Base-by-base conservation (phyloP, 2,797 vertebrate genomes). In the Percopsis omiscomaycus region DNA sequence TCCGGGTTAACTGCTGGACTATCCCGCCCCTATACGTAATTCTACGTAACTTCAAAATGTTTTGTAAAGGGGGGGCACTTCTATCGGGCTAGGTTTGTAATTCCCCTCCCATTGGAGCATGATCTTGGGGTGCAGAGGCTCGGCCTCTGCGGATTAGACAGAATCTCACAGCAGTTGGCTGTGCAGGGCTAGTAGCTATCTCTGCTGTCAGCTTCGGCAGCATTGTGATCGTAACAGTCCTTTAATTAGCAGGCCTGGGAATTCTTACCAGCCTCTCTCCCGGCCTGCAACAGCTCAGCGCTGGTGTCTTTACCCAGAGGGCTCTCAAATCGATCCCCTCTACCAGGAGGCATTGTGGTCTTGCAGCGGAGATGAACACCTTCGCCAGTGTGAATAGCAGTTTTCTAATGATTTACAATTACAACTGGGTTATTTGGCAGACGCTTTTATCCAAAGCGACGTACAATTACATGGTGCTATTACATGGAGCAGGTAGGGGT, bases 161-260 rank as follows among this genome's bases (percentile, higher is more conserved):
- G 74, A 62, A 62, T 75, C 75, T 82, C 81, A 68, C 59, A 61
- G 54, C 88, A 89, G 87, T 89, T 90, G 89, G 82, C 80, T 84
- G 62, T 66, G 70, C 27, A 62, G 75, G 77, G 73, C 81, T 73
- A 81, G 70, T 75, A 81, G 74, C 81, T 83, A 84, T 86, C 79
- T 78, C 70, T 1, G 4, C 67, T 59, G 79, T 64, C 54, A 49
- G 70, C 76, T 76, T 12, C 5, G 5, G 47, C 32, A 68, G 75
- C 59, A 55, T 82, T 60, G 71, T 69, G 71, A 80, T 70, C 77
- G 32, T 64, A 81, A 72, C 74, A 55, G 61, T 0, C 5, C 72
- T 87, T 82, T 89, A 90, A 90, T 91, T 87, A 89, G 74, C 77
- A 78, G 86, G 85, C 74, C 69, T 84, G 85, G 84, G 89, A 86